Evolutionary conservation across 1,140 invertebrate species (phyloP).

Genomic region (Ceratitis capitata): DNA sequence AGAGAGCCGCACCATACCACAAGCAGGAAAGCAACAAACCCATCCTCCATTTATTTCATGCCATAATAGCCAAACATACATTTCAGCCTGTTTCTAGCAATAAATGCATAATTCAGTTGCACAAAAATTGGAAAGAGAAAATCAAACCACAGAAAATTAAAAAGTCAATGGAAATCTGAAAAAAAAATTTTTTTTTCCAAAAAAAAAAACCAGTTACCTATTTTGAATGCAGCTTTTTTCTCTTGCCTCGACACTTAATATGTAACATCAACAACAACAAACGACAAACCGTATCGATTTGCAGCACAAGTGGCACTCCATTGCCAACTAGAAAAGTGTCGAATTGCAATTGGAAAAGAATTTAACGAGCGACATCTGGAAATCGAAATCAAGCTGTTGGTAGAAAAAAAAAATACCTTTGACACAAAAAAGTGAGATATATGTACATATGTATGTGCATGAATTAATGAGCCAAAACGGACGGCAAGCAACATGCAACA

Average conservation of each 20-base stretch:
- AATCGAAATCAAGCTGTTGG: not conserved
- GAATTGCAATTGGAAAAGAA: not conserved
- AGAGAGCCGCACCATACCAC: too few relatives aligned
- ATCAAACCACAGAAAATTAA: not conserved
- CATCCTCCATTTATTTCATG: too few relatives aligned
- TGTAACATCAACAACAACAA: too few relatives aligned
- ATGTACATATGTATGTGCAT: too few relatives aligned
- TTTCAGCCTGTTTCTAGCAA: too few relatives aligned
- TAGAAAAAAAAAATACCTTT: too few relatives aligned
- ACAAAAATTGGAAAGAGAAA: not conserved
- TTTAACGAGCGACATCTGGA: slow-evolving; percentile 2
- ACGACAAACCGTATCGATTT: not conserved
- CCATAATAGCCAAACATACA: too few relatives aligned
- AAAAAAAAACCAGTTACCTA: too few relatives aligned
- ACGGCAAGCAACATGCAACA: not conserved
- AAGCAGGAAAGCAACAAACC: too few relatives aligned
- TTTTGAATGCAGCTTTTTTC: not conserved
- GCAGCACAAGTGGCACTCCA: not conserved
- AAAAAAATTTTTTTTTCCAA: not conserved
- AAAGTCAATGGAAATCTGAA: not conserved
- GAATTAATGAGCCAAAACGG: not conserved
- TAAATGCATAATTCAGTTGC: too few relatives aligned
- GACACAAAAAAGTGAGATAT: not conserved
- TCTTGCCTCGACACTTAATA: not conserved
- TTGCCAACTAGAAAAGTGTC: not conserved